Conservation (phyloP, 2,888 invertebrate genomes). For the Euclidia mi region DNA sequence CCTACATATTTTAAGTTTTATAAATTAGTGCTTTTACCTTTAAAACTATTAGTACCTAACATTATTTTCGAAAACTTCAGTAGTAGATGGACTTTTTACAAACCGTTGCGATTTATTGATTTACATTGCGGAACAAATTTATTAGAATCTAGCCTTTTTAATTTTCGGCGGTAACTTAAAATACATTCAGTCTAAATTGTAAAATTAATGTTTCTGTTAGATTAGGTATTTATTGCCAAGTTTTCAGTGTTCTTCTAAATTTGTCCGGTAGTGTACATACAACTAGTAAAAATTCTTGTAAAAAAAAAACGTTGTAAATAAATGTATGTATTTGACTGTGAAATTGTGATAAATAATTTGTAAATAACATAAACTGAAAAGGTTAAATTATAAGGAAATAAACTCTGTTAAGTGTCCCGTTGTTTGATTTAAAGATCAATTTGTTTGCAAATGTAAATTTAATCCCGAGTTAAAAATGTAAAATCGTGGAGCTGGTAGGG, state of each 20-base stretch:
- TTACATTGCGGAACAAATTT: conserved; percentile 37
- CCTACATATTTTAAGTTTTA: no score
- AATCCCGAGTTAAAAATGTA: conserved; percentile 14
- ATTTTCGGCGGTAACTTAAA: no score
- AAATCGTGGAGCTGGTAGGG: conserved; percentile 18
- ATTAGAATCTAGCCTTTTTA: conserved; percentile 18
- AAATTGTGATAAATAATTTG: conserved; percentile 84
- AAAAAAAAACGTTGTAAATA: conserved; percentile 70
- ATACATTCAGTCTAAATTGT: no score
- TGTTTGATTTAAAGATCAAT: conserved; percentile 45
- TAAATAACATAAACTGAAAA: conserved; percentile 67
- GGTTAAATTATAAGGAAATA: conserved; percentile 61
- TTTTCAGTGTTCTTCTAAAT: background rate
- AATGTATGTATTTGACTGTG: conserved; percentile 77
- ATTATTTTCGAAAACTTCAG: background rate
- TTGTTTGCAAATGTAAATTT: conserved; percentile 19
- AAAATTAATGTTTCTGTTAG: no score
- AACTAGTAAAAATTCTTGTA: conserved; percentile 40
- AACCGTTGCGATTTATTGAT: conserved; percentile 47
- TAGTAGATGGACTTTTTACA: conserved; percentile 33
- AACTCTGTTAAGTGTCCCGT: conserved; percentile 55
- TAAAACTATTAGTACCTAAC: background rate
- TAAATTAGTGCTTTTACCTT: background rate
- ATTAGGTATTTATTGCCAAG: no score
- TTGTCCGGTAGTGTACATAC: conserved; percentile 37